Evolutionary conservation across 1,140 invertebrate species (phyloP).

Genomic region (Harlomillsia oculata): DNA sequence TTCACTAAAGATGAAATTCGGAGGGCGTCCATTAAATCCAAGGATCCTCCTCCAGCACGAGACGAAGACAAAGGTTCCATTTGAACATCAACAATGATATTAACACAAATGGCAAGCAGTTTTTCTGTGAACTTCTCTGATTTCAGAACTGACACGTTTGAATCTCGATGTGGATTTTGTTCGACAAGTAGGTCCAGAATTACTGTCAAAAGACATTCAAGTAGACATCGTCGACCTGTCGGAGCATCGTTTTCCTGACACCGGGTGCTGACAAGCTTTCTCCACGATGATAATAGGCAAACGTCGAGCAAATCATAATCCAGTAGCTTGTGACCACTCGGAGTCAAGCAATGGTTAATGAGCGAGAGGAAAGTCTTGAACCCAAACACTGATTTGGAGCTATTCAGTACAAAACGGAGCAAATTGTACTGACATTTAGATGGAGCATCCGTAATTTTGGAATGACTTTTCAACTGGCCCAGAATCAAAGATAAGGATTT

Average conservation of each 20-base stretch:
- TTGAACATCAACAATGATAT: conserved; percentile 17
- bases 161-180: conserved; percentile 21
- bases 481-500: conserved; percentile 23
- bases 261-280: conserved; percentile 16
- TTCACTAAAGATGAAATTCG: conserved; percentile 23
- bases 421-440: conserved; percentile 23
- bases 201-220: conserved; percentile 28
- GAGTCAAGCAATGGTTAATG: conserved; percentile 20
- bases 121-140: conserved; percentile 24
- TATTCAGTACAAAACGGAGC: conserved; percentile 31
- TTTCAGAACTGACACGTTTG: conserved; percentile 32
- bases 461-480: conserved; percentile 27
- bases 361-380: conserved; percentile 31
- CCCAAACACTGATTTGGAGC: conserved; percentile 26
- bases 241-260: conserved; percentile 23
- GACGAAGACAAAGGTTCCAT: not conserved
- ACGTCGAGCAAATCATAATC: conserved; percentile 29
- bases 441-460: conserved; percentile 22
- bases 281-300: conserved; percentile 29
- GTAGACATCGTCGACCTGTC: conserved; percentile 18
- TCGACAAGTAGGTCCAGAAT: conserved; percentile 26
- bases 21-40: conserved; percentile 19
- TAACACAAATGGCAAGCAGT: conserved; percentile 25
- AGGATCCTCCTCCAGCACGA: not conserved
- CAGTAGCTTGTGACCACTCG: conserved; percentile 19